Conservation (phyloP, 2,888 invertebrate genomes). For the Phragmatobia fuliginosa region DNA sequence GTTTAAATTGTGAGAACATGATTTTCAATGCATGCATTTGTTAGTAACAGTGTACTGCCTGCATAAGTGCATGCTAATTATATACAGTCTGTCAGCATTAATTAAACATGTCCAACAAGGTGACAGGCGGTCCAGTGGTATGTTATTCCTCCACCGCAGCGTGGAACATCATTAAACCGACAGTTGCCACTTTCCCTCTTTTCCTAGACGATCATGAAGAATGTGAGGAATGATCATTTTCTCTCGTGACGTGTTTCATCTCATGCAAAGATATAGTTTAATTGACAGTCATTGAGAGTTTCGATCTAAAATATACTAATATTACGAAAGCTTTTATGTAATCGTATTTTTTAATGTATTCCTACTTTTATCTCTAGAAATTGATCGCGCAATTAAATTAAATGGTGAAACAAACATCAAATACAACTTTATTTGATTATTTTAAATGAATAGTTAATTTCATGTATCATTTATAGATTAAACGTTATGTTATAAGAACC, state of each 20-base stretch:
- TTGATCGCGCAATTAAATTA: neutral
- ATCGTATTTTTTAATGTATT: slow-evolving; percentile 7
- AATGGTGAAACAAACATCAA: neutral
- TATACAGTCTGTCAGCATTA: neutral
- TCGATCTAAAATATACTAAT: neutral
- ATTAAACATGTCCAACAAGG: neutral
- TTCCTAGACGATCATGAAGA: slow-evolving; percentile 64
- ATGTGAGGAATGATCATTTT: slow-evolving; percentile 56
- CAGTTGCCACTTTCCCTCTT: slow-evolving; percentile 74
- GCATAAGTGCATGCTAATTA: neutral
- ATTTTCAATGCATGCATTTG: neutral
- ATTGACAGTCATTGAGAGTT: neutral
- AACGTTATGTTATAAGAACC: neutral
- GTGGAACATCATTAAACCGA: slow-evolving; percentile 46
- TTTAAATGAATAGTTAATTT: neutral
- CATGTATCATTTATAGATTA: neutral
- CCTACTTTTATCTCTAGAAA: slow-evolving; percentile 4
- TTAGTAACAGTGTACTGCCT: neutral
- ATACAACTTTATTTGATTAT: too few relatives aligned
- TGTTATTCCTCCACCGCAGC: slow-evolving; percentile 54
- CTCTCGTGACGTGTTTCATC: slow-evolving; percentile 45
- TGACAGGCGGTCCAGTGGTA: slow-evolving; percentile 12
- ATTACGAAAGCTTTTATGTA: slow-evolving; percentile 10
- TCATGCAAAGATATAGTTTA: slow-evolving; percentile 42
- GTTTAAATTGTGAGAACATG: neutral